Base-by-base conservation (phyloP, 2,888 invertebrate genomes). In the Chloromyia formosa region DNA sequence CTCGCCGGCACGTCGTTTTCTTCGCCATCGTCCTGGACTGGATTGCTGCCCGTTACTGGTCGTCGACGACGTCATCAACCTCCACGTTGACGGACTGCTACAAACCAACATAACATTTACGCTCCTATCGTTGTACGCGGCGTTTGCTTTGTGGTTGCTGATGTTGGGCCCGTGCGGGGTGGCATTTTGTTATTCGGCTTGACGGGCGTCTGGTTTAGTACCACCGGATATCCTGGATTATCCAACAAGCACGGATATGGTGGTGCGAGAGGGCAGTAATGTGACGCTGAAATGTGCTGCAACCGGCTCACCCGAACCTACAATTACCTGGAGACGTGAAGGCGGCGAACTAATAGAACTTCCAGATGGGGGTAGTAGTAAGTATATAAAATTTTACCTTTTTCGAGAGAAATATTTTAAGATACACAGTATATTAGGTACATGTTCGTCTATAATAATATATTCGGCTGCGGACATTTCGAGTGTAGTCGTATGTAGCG, bases 211-310 rank as follows among this genome's bases (percentile, higher is more conserved):
- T 71, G 71, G 40, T 58, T 71, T 71, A 94, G 94, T 95, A 78
- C 94, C 94, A 76, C 94, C 94, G 74, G 94, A 94, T 84, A 94
- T 94, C 83, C 86, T 94, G 83, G 94, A 95, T 86, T 91, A 93
- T 81, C 91, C 93, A 77, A 94, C 94, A 73, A 94, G 93, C 82
- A 90, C 93, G 22, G 94, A 94, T 85, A 93, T 94, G 90, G 93
- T 93, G 64, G 94, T 93, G 69, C 88, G 92, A 80, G 96, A 97
- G 86, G 95, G 95, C 56, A 92, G 92, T 77, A 93, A 95, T 80
- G 93, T 96, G 81, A 94, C 94, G 82, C 88, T 97, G 77, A 90
- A 91, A 79, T 96, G 96, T 84, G 93, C 94, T 73, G 96, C 95
- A 72, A 93, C 92, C 64, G 94, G 96, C 77, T 93, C 94, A 71